phyloP scores from a whole-genome alignment of 53 echinoderm and acorn worm genomes.

The Apostichopus leukothele region DNA sequence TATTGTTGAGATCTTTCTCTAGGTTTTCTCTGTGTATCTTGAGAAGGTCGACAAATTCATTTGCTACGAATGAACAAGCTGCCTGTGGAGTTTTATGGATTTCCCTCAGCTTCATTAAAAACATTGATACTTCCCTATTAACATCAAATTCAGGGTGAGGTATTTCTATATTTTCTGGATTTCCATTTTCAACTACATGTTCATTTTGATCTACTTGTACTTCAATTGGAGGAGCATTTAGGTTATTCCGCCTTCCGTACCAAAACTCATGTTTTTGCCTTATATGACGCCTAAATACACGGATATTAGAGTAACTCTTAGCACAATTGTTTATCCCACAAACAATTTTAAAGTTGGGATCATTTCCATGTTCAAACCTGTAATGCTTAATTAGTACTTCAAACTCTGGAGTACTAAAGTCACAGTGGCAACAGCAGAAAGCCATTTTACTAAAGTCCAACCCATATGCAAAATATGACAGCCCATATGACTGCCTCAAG shows the following conservation, averaged over 20 bases:
- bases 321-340: slow-evolving; percentile 21
- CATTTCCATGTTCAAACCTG: slow-evolving; percentile 35
- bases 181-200: not conserved
- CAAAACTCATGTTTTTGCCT: slow-evolving; percentile 18
- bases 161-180: not conserved
- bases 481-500: no score
- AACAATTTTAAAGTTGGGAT: slow-evolving; percentile 25
- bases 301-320: slow-evolving; percentile 6
- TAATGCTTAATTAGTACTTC: slow-evolving; percentile 13
- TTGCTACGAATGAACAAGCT: slow-evolving; percentile 35
- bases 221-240: not conserved
- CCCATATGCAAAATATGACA: no score
- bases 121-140: not conserved
- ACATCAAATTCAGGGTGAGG: not conserved
- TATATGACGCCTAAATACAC: slow-evolving; percentile 9
- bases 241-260: not conserved
- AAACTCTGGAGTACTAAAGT: slow-evolving; percentile 1
- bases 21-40: not conserved
- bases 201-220: not conserved
- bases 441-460: not conserved
- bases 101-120: slow-evolving; percentile 30
- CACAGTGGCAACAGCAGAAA: slow-evolving; percentile 4
- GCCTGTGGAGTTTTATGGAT: slow-evolving; percentile 19
- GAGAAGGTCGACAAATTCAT: slow-evolving; percentile 40
- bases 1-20: slow-evolving; percentile 4